Evolutionary conservation across 1,140 invertebrate species (phyloP), one percentile per base, ranked within the genome.

Genomic region (Xylocopa sonorina): DNA sequence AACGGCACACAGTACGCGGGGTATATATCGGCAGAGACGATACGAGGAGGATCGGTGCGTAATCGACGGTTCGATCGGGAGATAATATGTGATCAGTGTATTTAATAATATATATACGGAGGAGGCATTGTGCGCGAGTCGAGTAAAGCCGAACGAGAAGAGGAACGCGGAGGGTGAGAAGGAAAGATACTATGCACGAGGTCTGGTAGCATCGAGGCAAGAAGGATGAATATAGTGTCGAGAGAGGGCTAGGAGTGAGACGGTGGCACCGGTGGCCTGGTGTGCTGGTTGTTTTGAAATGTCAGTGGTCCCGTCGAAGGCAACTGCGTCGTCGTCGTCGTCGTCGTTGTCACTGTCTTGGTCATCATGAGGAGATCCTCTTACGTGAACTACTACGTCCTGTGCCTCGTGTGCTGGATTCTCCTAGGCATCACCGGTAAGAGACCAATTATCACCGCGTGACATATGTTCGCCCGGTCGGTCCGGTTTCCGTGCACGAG

Each of bases 401-500:
- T 93, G 81, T 92, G 91, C 88, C 91, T 93, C 88, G 91, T 93
- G 80, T 93, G 91, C 87, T 93, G 92, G 92, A 89, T 92, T 73
- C 88, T 93, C 63, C 88, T 93, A 78, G 92, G 92, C 77, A 92
- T 93, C 81, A 92, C 90, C 85, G 92, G 92, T 93, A 92, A 92
- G 92, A 73, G 92, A 73, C 14, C 55, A 18, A 51, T 51, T 24
- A n/a, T 43, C n/a, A 14, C 18, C 75, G 64, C 75, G 55, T 58
- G 32, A 62, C 75, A 78, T 78, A 71, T 50, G 75, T 57, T 43
- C 21, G 34, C 0, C 21, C 29, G 7, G 29, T 21, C 3, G n/a
- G n/a, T n/a, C n/a, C n/a, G n/a, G n/a, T n/a, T n/a, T n/a, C n/a
- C n/a, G n/a, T n/a, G n/a, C n/a, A 0, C n/a, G 12, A 66, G 63